These are phyloP conservation scores for Atrina japonica DNA, from an alignment of 2,888 invertebrate genomes.

Conservation along the genomic window DNA sequence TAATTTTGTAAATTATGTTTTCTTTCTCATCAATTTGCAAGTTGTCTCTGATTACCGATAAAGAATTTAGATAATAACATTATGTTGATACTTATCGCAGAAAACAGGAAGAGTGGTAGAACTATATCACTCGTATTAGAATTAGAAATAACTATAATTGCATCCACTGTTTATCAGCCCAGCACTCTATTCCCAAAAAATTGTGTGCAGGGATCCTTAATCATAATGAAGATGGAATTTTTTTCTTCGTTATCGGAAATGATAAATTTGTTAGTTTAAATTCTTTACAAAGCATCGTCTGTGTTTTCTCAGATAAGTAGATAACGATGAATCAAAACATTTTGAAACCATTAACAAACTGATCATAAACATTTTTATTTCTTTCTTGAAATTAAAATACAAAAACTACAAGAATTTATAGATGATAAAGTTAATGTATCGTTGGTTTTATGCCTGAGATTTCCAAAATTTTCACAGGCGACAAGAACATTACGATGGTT, in stretches of 20 bases:
- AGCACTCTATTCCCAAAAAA: conserved; percentile 18
- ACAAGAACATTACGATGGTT: too few species aligned
- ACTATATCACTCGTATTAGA: conserved; percentile 13
- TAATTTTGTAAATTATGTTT: conserved; percentile 38
- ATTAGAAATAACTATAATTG: conserved; percentile 25
- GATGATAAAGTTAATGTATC: too few species aligned
- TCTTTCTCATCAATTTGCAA: conserved; percentile 35
- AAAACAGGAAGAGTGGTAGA: conserved; percentile 17
- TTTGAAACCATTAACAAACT: too few species aligned
- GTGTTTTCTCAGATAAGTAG: conserved; percentile 19
- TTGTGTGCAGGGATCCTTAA: conserved; percentile 15
- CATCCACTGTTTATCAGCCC: conserved; percentile 12
- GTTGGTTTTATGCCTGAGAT: too few species aligned
- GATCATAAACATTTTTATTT: too few species aligned
- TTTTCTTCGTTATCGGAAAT: too few species aligned
- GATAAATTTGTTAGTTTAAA: too few species aligned
- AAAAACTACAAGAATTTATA: too few species aligned
- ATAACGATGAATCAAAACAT: conserved; percentile 3
- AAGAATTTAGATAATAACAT: conserved; percentile 8
- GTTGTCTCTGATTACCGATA: conserved; percentile 16
- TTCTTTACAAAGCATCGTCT: not conserved
- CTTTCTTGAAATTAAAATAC: too few species aligned
- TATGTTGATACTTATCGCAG: not conserved
- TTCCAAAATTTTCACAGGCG: too few species aligned
- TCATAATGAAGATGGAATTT: conserved; percentile 17